A percentile compares a stretch with the other conserved stretches of the same genome.
These are phyloP conservation scores for Hyppa rectilinea DNA, from an alignment of 2,888 invertebrate species.

Conservation along the genomic window DNA sequence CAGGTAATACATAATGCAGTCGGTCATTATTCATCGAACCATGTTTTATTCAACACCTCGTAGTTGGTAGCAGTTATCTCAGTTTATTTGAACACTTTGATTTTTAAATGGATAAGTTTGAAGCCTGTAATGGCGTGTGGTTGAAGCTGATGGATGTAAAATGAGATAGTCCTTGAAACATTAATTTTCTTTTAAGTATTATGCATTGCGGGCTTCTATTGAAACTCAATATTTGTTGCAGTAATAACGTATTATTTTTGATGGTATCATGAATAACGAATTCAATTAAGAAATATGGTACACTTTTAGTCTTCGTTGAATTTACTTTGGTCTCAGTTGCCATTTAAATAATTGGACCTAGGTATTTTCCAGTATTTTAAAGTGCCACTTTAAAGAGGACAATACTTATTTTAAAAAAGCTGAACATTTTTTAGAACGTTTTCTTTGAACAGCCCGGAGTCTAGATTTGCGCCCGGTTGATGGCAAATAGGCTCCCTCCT, in stretches of 20 bases:
- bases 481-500: no score
- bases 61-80: conserved; percentile 63
- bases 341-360: background rate
- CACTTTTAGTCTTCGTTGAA: background rate
- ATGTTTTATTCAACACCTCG: conserved; percentile 74
- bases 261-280: background rate
- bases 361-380: background rate
- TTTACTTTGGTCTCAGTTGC: background rate
- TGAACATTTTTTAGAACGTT: background rate
- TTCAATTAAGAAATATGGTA: background rate
- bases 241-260: background rate
- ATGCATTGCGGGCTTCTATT: background rate
- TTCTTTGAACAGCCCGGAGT: background rate
- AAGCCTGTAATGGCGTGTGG: conserved; percentile 34
- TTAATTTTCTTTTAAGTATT: conserved; percentile 17
- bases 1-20: conserved; percentile 74
- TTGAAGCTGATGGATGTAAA: conserved; percentile 33
- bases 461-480: no score
- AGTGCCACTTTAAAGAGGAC: background rate
- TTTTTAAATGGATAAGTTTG: conserved; percentile 54
- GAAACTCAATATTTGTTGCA: conserved; percentile 12
- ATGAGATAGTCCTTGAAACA: conserved; percentile 31
- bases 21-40: conserved; percentile 71
- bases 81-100: conserved; percentile 59
- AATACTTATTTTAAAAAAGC: background rate